A percentile compares a stretch with the other conserved stretches of the same genome.
These are phyloP conservation scores for Plebejus melissa DNA, from an alignment of 2,888 invertebrate genomes.

Conservation along the genomic window DNA sequence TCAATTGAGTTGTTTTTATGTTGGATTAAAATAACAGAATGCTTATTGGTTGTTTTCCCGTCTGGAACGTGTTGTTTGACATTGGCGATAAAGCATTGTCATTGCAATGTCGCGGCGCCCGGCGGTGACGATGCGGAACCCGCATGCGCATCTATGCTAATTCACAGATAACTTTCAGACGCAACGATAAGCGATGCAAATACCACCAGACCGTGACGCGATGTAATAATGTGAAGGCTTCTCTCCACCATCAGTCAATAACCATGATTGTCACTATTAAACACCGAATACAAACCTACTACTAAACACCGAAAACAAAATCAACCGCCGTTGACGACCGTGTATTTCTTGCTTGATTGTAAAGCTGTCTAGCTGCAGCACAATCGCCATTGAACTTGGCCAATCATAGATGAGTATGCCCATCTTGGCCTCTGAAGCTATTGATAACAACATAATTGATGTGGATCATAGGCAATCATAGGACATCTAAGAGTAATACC, in stretches of 20 bases:
- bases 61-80: slow-evolving; percentile 16
- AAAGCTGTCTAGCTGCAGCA: too few relatives aligned
- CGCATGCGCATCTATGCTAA: slow-evolving; percentile 29
- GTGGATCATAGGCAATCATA: too few relatives aligned
- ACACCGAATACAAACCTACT: too few relatives aligned
- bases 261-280: too few relatives aligned
- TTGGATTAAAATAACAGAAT: neutral
- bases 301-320: too few relatives aligned
- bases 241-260: neutral
- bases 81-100: slow-evolving; percentile 28
- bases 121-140: slow-evolving; percentile 31
- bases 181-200: slow-evolving; percentile 3
- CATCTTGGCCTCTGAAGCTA: too few relatives aligned
- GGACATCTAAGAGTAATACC: too few relatives aligned
- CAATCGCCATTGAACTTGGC: too few relatives aligned
- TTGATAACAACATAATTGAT: too few relatives aligned
- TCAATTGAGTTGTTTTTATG: neutral
- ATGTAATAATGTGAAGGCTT: neutral
- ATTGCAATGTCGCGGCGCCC: slow-evolving; percentile 32
- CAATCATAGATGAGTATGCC: too few relatives aligned
- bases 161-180: slow-evolving; percentile 10
- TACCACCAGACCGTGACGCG: slow-evolving; percentile 10
- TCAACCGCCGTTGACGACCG: too few relatives aligned
- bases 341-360: too few relatives aligned
- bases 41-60: neutral